Percentiles rank a stretch among this genome's conserved stretches.
phyloP scores from a whole-genome alignment of 2,888 invertebrate genomes.

The Andrena haemorrhoa region DNA sequence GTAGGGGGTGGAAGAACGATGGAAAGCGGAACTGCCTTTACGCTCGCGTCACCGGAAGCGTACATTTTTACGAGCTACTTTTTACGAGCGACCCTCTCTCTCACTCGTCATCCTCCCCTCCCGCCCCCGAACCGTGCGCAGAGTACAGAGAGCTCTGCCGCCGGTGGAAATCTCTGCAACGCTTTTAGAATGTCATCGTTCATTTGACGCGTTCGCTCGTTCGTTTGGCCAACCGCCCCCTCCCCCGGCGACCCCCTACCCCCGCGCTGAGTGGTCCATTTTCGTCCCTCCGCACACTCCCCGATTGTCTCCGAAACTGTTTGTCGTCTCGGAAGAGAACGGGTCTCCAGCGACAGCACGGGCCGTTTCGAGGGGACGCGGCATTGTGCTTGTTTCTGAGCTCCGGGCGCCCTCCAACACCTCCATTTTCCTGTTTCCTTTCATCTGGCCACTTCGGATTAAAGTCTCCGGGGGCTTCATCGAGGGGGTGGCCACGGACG shows the following conservation, averaged over 20 bases:
- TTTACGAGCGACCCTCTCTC: constrained; percentile 45
- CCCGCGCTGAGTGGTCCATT: constrained; percentile 34
- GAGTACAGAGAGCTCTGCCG: background rate
- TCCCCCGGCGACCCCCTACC: background rate
- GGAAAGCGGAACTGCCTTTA: constrained; percentile 61
- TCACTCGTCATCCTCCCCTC: constrained; percentile 18
- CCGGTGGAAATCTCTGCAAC: constrained; percentile 33
- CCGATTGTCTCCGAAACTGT: constrained; percentile 39
- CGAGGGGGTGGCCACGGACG: background rate
- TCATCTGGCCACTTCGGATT: background rate
- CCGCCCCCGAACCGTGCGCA: background rate
- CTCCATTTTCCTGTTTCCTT: background rate
- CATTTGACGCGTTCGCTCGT: constrained; percentile 48
- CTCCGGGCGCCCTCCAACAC: too few relatives aligned
- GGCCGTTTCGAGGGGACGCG: background rate
- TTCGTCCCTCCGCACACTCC: constrained; percentile 14
- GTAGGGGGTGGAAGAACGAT: constrained; percentile 13
- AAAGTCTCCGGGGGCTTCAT: too few relatives aligned
- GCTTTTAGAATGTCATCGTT: constrained; percentile 55
- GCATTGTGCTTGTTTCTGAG: constrained; percentile 9
- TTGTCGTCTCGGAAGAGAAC: constrained; percentile 18
- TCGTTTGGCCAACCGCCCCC: constrained; percentile 26
- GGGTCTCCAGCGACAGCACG: constrained; percentile 14
- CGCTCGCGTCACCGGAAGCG: constrained; percentile 50
- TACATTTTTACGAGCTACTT: constrained; percentile 60